Base-by-base conservation (phyloP, 2,113 vertebrate genomes). In the Salvelinus sp. region DNA sequence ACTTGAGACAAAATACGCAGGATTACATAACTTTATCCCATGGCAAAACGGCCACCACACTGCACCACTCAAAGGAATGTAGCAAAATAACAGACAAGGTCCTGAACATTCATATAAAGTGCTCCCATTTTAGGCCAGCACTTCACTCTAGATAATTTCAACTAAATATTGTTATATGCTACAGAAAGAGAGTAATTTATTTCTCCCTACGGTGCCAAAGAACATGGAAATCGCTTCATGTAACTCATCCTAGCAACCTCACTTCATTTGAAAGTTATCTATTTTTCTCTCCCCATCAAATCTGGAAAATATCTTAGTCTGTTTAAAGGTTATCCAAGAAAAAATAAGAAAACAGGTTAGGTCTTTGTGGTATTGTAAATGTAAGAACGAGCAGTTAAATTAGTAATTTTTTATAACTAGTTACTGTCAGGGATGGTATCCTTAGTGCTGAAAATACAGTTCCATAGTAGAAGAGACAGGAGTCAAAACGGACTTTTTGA, bases 341-440 rank as follows among this genome's bases (percentile, higher is more conserved):
- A 80, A 85, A 81, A 70, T 73, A 76, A 76, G 80, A 85, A 91
- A 89, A 75, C 84, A 84, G 87, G 87, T 86, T 86, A 87, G 74
- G 89, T 72, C 88, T 75, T 44, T 20, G 23, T 85, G 89, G 86
- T 77, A 82, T 89, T 83, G 64, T 38, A 73, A 68, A 67, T 71
- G 73, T 69, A 67, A 76, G 70, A 79, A 69, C 44, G 57, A 77
- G 23, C 58, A 20, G 70, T 57, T 66, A 76, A 85, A 88, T 84
- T 82, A 77, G 83, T 72, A 48, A 60, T 78, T 86, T 78, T 78
- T 85, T 86, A 76, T 76, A 88, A 72, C 54, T 7, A 73, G 57
- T 66, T 63, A 74, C 79, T 77, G 75, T 70, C 79, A 69, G 12
- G 30, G 23, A 58, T 1, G 4, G 47, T 75, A 70, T 47, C 72